Conservation (phyloP, 2,113 vertebrate species). For the Pseudopipra pipra region DNA sequence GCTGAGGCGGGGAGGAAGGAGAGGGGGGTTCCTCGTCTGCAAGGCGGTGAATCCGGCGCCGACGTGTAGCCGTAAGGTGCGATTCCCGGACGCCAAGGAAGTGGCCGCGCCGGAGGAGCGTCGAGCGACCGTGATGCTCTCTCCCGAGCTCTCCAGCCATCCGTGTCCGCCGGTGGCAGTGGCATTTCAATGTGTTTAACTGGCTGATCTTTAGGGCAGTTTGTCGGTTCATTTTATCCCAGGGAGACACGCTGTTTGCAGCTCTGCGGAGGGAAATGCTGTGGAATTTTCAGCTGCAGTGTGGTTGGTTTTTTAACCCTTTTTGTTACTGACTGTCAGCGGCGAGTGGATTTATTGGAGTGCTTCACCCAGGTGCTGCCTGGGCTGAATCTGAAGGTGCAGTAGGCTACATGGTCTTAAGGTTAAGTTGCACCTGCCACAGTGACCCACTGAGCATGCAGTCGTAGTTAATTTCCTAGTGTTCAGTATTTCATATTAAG, state of each 20-base stretch:
- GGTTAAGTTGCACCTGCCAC: conserved; percentile 48
- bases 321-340: neutral
- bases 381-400: neutral
- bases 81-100: neutral
- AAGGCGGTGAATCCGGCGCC: conserved; percentile 22
- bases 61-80: neutral
- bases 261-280: neutral
- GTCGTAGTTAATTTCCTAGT: neutral
- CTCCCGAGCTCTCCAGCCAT: neutral
- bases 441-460: neutral
- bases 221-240: neutral
- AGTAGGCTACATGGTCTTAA: neutral
- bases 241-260: neutral
- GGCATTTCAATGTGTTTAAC: neutral
- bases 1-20: conserved; percentile 14
- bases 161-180: neutral
- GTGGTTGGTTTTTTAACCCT: neutral
- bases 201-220: neutral
- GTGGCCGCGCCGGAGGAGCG: neutral
- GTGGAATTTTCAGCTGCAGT: conserved; percentile 48
- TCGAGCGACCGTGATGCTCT: neutral
- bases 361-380: neutral
- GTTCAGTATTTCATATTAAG: neutral
- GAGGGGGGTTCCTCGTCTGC: conserved; percentile 66
- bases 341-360: neutral